Base-by-base conservation (phyloP, 2,888 invertebrate species). In the Imbricaverruca yamaguchii region DNA sequence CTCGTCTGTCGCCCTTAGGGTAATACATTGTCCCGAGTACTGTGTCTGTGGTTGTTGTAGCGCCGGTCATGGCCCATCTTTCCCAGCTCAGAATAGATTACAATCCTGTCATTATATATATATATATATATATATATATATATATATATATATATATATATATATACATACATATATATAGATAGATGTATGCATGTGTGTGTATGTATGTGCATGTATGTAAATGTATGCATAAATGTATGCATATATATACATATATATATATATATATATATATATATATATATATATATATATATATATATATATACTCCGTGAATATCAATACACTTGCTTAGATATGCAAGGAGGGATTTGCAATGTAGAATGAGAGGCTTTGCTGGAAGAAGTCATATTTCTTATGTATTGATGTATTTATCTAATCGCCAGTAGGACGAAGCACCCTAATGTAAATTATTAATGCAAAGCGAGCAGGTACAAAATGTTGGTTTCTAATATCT, bases 171-270 rank as follows among this genome's bases (percentile, higher is more conserved):
- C 81, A 80, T 80, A 85, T 80, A 53, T 53, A 63, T 63, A 63
- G 21, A 59, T 59, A 63, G 10, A 53, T 89, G 12, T 63, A 4
- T 39, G 4, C 4, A 4, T 39, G 39, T 39, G 39, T 39, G 4
- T 39, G 39, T 39, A 39, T 39, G 4, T 39, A 4, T 39, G 4
- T 39, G 39, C 4, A 39, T 39, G 39, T 39, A 39, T 39, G 4
- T 39, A 4, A 3, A 39, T 39, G 39, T 4, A 39, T 39, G 4
- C 4, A 39, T 39, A 39, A 3, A 39, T 39, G 4, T 39, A 39
- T 39, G 4, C 4, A 39, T 39, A 63, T 13, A 63, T 63, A 63
- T 63, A 18, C 6, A 63, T 63, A 18, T 63, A 63, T 18, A 63
- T 18, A 63, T 63, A 63, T 18, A 63, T 8, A 63, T 63, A 13